Base-by-base conservation (phyloP, 2,888 invertebrate species). In the Sycophila texana region DNA sequence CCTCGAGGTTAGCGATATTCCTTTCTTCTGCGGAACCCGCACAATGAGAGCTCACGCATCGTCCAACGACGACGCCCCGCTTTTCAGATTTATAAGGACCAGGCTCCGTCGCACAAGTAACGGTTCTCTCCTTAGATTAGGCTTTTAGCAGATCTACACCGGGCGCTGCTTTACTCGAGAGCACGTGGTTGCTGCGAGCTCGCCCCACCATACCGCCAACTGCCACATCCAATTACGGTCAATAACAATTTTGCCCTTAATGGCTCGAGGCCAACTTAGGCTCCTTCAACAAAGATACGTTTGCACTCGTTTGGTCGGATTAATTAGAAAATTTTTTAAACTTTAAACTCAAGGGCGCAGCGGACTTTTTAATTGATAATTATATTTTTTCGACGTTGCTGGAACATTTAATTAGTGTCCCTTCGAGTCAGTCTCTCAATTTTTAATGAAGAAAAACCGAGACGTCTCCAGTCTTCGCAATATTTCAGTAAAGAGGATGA, bases 161-260 rank as follows among this genome's bases (percentile, higher is more conserved):
- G 22, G n/a, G 30, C n/a, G 61, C 30, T 30, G 16, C 13, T 53
- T 53, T 53, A 53, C 14, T 5, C 53, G n/a, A 13, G 16, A n/a
- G 53, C 53, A 26, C 26, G 26, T 20, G 20, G n/a, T 30, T 13
- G 61, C 30, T 30, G 30, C 14, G 22, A 12, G 4, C 22, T 12
- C 22, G n/a, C 39, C 57, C 57, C 49, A 26, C 13, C 51, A 55
- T 57, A 53, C 39, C 80, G 83, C 85, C 85, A 85, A 84, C 85
- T 85, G 86, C 84, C 85, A 81, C 86, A 83, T 86, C 85, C 87
- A 89, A 88, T 89, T 88, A 88, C 49, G 51, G 39, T 53, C 71
- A 60, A 71, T 79, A 79, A 72, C 75, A 87, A 88, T 88, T 87
- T 86, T 84, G 79, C 82, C 84, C 86, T 88, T 87, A 86, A 88